These are phyloP conservation scores for Escarpia spicata DNA, from an alignment of 2,888 invertebrate species.

Conservation along the genomic window DNA sequence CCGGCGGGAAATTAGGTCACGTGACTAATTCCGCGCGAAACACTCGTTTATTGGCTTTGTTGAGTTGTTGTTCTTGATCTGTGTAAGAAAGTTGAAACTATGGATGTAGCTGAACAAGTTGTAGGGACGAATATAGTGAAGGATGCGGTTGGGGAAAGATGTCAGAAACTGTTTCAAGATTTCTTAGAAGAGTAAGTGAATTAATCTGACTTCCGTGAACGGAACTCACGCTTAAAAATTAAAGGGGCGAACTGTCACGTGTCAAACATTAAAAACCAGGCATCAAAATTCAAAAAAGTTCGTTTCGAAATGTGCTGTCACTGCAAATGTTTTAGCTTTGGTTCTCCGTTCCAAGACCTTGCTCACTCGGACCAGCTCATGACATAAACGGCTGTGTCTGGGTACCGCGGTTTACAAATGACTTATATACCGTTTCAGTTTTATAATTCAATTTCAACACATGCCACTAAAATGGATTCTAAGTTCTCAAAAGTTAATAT, in stretches of 20 bases:
- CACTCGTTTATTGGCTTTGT: constrained; percentile 3
- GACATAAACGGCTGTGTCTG: too few species aligned
- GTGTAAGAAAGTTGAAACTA: constrained; percentile 34
- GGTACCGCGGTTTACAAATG: too few species aligned
- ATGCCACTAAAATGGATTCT: too few species aligned
- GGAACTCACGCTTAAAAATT: neutral
- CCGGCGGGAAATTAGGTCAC: neutral
- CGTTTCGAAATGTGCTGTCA: neutral
- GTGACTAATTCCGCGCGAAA: neutral
- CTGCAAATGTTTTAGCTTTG: neutral
- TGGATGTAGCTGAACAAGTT: constrained; percentile 62
- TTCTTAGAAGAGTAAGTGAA: constrained; percentile 86
- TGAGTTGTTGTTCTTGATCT: neutral
- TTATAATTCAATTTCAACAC: too few species aligned
- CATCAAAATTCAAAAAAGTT: neutral
- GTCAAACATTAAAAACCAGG: neutral
- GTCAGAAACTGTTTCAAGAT: constrained; percentile 95
- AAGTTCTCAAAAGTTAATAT: too few species aligned
- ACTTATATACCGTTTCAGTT: too few species aligned
- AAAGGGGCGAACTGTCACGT: neutral
- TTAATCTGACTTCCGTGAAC: neutral
- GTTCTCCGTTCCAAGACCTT: too few species aligned
- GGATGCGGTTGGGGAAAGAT: constrained; percentile 91
- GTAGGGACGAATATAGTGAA: constrained; percentile 67
- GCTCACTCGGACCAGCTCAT: too few species aligned